Conservation (phyloP, 2,888 invertebrate genomes). For the Leucophenga montana region DNA sequence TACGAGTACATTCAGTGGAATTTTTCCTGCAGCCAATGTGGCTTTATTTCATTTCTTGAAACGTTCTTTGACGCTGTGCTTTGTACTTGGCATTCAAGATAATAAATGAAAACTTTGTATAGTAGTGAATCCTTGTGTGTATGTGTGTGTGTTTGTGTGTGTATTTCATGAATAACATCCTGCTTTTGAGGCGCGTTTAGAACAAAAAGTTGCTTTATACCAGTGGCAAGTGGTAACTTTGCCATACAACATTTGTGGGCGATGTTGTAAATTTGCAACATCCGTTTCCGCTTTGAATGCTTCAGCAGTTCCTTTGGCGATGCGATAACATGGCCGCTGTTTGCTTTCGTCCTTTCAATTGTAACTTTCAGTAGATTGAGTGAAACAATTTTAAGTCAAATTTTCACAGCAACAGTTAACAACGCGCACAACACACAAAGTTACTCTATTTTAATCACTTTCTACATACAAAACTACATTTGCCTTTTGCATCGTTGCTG, state of each 20-base stretch:
- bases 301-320: background rate
- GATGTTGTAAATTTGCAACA: slow-evolving; percentile 8
- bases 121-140: slow-evolving; percentile 53
- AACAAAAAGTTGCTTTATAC: slow-evolving; percentile 1
- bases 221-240: too few relatives aligned
- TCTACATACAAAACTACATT: background rate
- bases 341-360: slow-evolving; percentile 1
- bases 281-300: slow-evolving; percentile 10
- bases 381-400: too few relatives aligned
- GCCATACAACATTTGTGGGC: background rate
- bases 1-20: background rate
- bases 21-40: background rate
- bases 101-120: slow-evolving; percentile 59
- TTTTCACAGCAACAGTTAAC: too few relatives aligned
- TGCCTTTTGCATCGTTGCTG: background rate
- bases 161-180: background rate
- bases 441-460: background rate
- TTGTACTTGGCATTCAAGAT: slow-evolving; percentile 50
- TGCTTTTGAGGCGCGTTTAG: background rate
- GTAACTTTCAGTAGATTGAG: background rate
- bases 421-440: too few relatives aligned
- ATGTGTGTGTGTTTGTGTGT: background rate
- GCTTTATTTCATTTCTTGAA: background rate
- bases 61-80: background rate
- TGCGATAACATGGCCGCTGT: background rate